Conservation (phyloP, 2,113 vertebrate species). For the Carlito syrichta region DNA sequence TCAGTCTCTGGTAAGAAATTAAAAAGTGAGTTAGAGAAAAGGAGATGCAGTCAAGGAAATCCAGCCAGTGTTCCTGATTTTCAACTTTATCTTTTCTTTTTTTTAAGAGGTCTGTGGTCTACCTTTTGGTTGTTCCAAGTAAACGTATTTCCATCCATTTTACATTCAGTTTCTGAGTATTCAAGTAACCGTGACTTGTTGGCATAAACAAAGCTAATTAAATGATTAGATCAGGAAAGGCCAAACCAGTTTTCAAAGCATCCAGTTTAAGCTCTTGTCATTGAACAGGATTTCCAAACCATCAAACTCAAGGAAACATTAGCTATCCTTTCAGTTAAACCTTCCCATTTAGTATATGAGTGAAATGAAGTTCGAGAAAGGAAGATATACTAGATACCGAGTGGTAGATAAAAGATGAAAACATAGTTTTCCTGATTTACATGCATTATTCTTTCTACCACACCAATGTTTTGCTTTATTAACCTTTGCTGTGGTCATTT, state of each 20-base stretch:
- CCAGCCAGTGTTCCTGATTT: not conserved
- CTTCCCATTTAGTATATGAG: not conserved
- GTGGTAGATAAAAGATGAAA: not conserved
- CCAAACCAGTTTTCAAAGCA: not conserved
- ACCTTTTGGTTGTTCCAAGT: not conserved
- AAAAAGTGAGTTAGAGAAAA: not conserved
- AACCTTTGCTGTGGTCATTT: not conserved
- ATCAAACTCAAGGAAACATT: not conserved
- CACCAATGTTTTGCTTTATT: not conserved
- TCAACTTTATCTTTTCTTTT: not conserved
- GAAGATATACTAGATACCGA: not conserved
- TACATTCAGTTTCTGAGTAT: not conserved
- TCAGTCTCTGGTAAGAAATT: not conserved
- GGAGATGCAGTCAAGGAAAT: not conserved
- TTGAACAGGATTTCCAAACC: not conserved
- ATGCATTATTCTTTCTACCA: not conserved
- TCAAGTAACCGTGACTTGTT: not conserved
- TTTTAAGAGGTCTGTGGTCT: not conserved
- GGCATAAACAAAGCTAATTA: constrained; percentile 8
- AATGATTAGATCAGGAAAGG: not conserved
- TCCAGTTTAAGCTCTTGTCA: constrained; percentile 10
- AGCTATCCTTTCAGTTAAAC: not conserved
- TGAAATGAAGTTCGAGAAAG: not conserved
- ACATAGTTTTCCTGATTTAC: not conserved
- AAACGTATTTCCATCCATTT: not conserved